Evolutionary conservation across 2,113 vertebrate species (phyloP).

Genomic region (Benitochromis conjunctus): DNA sequence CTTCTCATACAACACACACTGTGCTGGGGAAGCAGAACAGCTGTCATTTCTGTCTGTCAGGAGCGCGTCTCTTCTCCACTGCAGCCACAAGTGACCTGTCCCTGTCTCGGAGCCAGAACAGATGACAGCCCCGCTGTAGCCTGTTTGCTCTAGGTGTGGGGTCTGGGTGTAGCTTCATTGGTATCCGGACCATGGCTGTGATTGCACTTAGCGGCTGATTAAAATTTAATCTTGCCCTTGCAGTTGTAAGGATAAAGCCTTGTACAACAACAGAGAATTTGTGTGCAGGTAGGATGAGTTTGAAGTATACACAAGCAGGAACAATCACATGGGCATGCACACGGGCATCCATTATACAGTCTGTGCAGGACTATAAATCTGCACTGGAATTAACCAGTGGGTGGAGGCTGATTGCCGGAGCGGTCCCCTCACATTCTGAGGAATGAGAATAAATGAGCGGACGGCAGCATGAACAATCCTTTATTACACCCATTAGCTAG

Average conservation of each 20-base stretch:
- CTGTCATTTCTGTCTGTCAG: conserved; percentile 50
- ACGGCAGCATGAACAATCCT: conserved; percentile 86
- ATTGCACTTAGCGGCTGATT: conserved; percentile 86
- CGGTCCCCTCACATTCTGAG: conserved; percentile 80
- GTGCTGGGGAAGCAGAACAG: conserved; percentile 40
- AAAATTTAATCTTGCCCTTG: conserved; percentile 84
- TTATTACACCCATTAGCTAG: conserved; percentile 89
- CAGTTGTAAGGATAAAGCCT: conserved; percentile 75
- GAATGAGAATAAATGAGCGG: conserved; percentile 92
- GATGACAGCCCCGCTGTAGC: conserved; percentile 31
- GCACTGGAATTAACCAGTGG: conserved; percentile 78
- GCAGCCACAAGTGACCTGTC: conserved; percentile 50
- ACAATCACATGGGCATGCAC: neutral
- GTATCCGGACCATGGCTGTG: conserved; percentile 62
- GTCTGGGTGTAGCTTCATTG: neutral
- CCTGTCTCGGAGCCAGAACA: conserved; percentile 13
- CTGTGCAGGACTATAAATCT: conserved; percentile 80
- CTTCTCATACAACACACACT: conserved; percentile 19
- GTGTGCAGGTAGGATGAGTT: neutral
- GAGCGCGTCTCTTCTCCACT: neutral
- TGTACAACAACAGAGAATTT: conserved; percentile 48
- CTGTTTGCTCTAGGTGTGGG: conserved; percentile 10
- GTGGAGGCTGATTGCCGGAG: conserved; percentile 80
- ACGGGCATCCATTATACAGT: conserved; percentile 82
- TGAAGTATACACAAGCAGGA: neutral